Percentiles rank a stretch among this genome's conserved stretches.
Conservation (phyloP, 2,888 invertebrate species). For the Microchrysa polita region DNA sequence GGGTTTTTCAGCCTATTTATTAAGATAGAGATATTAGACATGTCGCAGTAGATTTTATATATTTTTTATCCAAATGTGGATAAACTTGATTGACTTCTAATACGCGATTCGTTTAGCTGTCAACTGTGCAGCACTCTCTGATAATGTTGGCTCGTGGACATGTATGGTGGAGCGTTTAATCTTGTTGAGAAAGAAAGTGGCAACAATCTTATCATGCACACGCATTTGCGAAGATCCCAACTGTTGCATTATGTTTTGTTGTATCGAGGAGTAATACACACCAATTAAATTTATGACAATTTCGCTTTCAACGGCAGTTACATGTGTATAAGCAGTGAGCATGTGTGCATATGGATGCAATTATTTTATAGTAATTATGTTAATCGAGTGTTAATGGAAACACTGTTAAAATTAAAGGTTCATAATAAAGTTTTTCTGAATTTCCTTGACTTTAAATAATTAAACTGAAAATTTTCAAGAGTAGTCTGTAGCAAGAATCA, state of each 20-base stretch:
- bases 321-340: no score
- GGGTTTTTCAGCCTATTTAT: background rate
- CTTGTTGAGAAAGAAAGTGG: conserved; percentile 6
- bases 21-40: background rate
- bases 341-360: no score
- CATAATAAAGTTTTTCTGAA: no score
- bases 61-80: conserved; percentile 17
- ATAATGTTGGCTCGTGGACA: conserved; percentile 13
- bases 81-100: conserved; percentile 28
- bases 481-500: no score
- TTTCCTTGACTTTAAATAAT: no score
- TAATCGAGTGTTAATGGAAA: no score
- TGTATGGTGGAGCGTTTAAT: background rate
- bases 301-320: background rate
- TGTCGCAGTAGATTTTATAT: background rate
- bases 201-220: background rate
- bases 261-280: no score
- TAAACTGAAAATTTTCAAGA: no score
- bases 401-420: no score
- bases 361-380: no score
- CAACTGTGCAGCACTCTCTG: background rate
- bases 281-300: conserved; percentile 3
- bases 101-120: conserved; percentile 6
- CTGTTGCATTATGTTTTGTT: background rate
- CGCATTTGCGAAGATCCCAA: background rate